These are phyloP conservation scores for Asteroscopus sphinx DNA, from an alignment of 2,888 invertebrate genomes.

Conservation along the genomic window DNA sequence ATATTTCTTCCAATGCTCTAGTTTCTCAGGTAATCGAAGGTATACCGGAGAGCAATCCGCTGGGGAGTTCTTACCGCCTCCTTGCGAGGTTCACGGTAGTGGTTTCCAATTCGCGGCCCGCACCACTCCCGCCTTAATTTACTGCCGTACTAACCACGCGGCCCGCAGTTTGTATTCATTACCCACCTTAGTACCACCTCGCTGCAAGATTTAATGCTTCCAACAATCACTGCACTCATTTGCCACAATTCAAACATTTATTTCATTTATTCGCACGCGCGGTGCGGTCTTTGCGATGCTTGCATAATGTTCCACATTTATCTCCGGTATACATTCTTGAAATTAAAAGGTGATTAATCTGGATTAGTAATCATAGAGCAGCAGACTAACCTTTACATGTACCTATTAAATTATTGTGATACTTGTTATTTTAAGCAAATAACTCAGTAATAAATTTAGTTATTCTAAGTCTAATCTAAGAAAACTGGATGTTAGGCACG, in stretches of 20 bases:
- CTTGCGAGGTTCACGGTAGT: constrained; percentile 61
- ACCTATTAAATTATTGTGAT: too few relatives aligned
- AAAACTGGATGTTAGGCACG: constrained; percentile 39
- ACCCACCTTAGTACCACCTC: constrained; percentile 79
- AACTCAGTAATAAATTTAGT: too few relatives aligned
- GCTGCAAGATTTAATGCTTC: constrained; percentile 78
- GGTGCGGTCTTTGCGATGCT: constrained; percentile 38
- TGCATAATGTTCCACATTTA: constrained; percentile 23
- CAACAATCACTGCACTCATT: constrained; percentile 78
- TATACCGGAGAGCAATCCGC: constrained; percentile 67
- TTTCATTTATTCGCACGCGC: constrained; percentile 62
- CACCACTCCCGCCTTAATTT: constrained; percentile 81
- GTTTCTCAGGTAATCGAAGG: constrained; percentile 66
- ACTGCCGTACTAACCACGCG: constrained; percentile 82
- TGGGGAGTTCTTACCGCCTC: constrained; percentile 65
- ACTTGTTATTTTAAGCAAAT: background rate
- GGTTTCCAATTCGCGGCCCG: constrained; percentile 76
- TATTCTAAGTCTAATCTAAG: constrained; percentile 33
- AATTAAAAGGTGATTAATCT: constrained; percentile 22
- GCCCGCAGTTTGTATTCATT: constrained; percentile 88
- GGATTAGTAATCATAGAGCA: background rate
- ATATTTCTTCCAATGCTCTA: constrained; percentile 29
- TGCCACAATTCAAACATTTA: constrained; percentile 78
- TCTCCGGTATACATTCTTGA: constrained; percentile 13
- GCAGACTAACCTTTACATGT: too few relatives aligned